phyloP scores from a whole-genome alignment of 2,888 invertebrate species.

The Parnassius smintheus region DNA sequence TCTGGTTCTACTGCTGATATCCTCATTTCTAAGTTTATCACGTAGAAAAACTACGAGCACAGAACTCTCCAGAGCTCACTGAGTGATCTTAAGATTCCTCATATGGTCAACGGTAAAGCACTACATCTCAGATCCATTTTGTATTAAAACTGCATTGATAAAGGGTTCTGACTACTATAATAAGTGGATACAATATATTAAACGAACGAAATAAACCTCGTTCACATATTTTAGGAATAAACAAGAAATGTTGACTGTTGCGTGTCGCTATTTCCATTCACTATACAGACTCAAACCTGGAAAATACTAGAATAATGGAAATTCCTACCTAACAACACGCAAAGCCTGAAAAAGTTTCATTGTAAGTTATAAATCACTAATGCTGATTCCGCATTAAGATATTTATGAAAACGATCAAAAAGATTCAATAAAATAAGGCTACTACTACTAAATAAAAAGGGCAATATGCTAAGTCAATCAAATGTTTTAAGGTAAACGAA shows the following conservation, averaged over 20 bases:
- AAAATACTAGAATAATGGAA: conserved; percentile 25
- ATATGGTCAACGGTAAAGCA: no score
- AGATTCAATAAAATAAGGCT: neutral
- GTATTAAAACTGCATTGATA: neutral
- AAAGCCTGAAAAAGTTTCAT: conserved; percentile 22
- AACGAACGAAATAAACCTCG: conserved; percentile 11
- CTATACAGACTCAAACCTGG: conserved; percentile 19
- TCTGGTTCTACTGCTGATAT: no score
- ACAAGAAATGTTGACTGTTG: conserved; percentile 17
- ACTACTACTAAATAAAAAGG: no score
- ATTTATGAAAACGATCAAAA: conserved; percentile 8
- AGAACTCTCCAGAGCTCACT: no score
- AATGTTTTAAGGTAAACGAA: no score
- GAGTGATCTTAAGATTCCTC: no score
- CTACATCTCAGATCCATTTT: no score
- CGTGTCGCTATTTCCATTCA: conserved; percentile 21
- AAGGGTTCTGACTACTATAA: neutral
- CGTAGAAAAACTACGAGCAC: no score
- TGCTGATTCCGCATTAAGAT: conserved; percentile 19
- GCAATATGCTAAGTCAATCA: no score
- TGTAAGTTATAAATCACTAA: conserved; percentile 21
- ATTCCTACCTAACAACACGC: conserved; percentile 26
- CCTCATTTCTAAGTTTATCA: no score
- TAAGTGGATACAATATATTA: no score
- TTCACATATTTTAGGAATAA: conserved; percentile 16